These are phyloP conservation scores for Charaxes varanes DNA, from an alignment of 1,140 invertebrate species.

Conservation along the genomic window DNA sequence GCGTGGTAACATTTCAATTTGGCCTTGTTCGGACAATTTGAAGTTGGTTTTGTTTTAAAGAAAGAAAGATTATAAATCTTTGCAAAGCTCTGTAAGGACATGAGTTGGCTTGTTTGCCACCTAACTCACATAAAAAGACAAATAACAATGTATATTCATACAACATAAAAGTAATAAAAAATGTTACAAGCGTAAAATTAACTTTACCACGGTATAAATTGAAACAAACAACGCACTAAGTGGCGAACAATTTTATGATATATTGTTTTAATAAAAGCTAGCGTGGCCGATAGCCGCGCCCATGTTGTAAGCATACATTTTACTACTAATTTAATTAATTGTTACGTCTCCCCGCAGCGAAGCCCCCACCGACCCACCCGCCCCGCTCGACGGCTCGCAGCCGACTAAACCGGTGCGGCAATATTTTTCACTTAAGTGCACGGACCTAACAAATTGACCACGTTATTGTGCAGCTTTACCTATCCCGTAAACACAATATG, in stretches of 20 bases:
- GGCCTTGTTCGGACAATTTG: no score
- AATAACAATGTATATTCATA: no score
- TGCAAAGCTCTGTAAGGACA: no score
- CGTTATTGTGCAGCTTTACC: constrained; percentile 32
- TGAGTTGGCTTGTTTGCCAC: no score
- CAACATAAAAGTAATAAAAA: no score
- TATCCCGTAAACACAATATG: no score
- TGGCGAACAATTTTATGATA: constrained; percentile 41
- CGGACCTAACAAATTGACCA: constrained; percentile 50
- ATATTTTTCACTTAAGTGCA: constrained; percentile 64
- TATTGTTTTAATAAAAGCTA: constrained; percentile 62
- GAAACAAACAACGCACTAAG: constrained; percentile 17
- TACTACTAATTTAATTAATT: constrained; percentile 70
- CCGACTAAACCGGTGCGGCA: constrained; percentile 31
- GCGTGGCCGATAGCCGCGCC: constrained; percentile 28
- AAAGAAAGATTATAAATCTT: no score
- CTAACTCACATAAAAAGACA: no score
- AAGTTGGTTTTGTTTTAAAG: no score
- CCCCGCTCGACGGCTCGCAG: constrained; percentile 14
- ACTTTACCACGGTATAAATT: constrained; percentile 16
- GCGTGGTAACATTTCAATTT: no score
- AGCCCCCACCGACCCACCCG: constrained; percentile 9
- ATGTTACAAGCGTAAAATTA: constrained; percentile 9
- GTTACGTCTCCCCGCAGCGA: constrained; percentile 51
- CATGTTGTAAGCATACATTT: constrained; percentile 47